Conservation (phyloP, 2,797 vertebrate genomes). For the Enteromius afrohamiltoni region DNA sequence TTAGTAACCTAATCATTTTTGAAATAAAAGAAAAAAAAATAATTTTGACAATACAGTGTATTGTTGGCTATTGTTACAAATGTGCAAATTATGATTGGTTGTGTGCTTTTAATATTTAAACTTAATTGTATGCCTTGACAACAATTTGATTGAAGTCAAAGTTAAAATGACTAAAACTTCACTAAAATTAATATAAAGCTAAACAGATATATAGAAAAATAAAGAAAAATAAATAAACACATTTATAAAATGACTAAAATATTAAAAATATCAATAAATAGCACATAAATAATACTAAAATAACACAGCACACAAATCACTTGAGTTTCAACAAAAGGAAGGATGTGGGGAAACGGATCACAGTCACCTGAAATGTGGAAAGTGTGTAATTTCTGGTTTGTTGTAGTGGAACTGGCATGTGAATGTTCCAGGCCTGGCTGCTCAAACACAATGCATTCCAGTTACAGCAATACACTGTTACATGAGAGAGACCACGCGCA, state of each 20-base stretch:
- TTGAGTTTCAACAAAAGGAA: not conserved
- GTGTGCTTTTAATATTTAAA: not conserved
- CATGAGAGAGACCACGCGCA: conserved; percentile 65
- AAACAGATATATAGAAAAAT: not conserved
- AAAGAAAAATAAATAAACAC: not conserved
- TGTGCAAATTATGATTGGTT: too few relatives aligned
- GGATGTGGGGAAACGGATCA: not conserved
- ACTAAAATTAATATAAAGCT: not conserved
- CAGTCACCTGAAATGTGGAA: conserved; percentile 12
- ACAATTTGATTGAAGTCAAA: not conserved
- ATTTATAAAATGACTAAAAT: not conserved
- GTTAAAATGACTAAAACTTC: not conserved
- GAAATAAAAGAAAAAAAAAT: too few relatives aligned
- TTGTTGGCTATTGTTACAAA: too few relatives aligned
- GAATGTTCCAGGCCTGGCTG: conserved; percentile 68
- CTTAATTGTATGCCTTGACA: not conserved
- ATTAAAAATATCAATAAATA: not conserved
- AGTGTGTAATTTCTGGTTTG: conserved; percentile 25
- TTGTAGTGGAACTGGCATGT: conserved; percentile 58
- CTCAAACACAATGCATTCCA: conserved; percentile 79
- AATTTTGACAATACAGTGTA: too few relatives aligned
- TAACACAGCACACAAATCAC: not conserved
- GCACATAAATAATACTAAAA: not conserved
- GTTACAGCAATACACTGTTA: conserved; percentile 56
- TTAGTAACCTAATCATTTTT: too few relatives aligned